phyloP scores from a whole-genome alignment of 1,140 invertebrate species.

The Cherax destructor region DNA sequence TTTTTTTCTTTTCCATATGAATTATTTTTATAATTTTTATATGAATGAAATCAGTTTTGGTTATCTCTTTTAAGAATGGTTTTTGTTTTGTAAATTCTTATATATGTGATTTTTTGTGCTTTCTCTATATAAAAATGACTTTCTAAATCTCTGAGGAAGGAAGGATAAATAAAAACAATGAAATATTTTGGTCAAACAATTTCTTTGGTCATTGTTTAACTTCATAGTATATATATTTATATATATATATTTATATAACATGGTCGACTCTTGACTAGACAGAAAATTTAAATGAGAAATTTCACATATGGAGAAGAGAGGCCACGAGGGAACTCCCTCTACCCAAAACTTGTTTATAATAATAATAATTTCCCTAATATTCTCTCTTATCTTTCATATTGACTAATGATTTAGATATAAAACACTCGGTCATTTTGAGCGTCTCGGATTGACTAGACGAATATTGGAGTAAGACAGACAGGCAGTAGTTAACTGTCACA shows the following conservation, averaged over 20 bases:
- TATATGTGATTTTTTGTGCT: too few species aligned
- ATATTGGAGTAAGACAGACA: neutral
- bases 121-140: too few species aligned
- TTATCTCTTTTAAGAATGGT: too few species aligned
- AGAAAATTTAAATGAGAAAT: slow-evolving; percentile 34
- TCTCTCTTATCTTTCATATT: neutral
- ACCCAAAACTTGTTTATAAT: neutral
- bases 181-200: slow-evolving; percentile 65
- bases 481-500: too few species aligned
- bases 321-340: neutral
- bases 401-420: slow-evolving; percentile 27
- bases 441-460: slow-evolving; percentile 35
- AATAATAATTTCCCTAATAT: slow-evolving; percentile 3
- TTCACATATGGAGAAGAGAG: neutral
- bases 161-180: neutral
- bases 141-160: neutral
- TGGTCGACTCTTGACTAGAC: slow-evolving; percentile 60
- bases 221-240: slow-evolving; percentile 19
- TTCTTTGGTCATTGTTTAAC: slow-evolving; percentile 68
- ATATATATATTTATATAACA: slow-evolving; percentile 28
- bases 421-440: slow-evolving; percentile 33
- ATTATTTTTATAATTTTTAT: too few species aligned
- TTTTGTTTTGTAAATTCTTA: too few species aligned
- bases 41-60: too few species aligned
- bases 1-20: too few species aligned